These are phyloP conservation scores for Bettongia penicillata DNA, from an alignment of 2,113 vertebrate genomes.

Conservation along the genomic window DNA sequence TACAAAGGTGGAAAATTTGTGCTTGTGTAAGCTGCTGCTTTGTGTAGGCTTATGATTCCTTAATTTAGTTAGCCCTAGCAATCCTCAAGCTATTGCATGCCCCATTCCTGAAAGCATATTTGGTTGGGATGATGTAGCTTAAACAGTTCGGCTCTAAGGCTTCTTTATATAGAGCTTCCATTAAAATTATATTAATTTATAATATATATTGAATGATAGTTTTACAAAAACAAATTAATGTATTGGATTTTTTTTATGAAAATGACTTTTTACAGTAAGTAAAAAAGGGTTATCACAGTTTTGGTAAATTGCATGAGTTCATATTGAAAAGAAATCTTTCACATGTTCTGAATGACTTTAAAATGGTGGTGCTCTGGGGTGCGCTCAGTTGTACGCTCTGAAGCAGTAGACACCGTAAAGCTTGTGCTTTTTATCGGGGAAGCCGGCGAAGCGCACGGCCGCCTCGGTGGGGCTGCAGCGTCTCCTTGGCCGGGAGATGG, in stretches of 20 bases:
- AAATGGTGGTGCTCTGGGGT: conserved; percentile 47
- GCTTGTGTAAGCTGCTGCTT: conserved; percentile 83
- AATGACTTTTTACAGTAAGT: conserved; percentile 88
- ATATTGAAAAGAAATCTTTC: conserved; percentile 84
- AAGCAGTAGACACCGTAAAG: conserved; percentile 96
- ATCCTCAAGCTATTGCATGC: conserved; percentile 82
- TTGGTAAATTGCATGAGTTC: conserved; percentile 90
- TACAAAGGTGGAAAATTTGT: conserved; percentile 85
- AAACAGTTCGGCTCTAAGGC: conserved; percentile 77
- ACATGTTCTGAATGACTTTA: conserved; percentile 78
- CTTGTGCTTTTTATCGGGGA: conserved; percentile 94
- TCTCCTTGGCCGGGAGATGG: conserved; percentile 92
- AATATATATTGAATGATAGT: conserved; percentile 87
- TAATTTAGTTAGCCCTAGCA: conserved; percentile 74
- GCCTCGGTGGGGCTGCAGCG: conserved; percentile 96
- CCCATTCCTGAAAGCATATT: conserved; percentile 79
- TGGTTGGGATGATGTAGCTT: conserved; percentile 75
- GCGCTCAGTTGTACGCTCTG: conserved; percentile 85
- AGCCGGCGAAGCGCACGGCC: conserved; percentile 93
- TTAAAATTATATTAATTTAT: conserved; percentile 91
- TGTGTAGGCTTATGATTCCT: conserved; percentile 82
- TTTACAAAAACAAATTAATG: conserved; percentile 81
- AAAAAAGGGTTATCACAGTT: conserved; percentile 92
- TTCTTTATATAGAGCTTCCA: conserved; percentile 79
- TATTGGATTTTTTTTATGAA: conserved; percentile 82